phyloP scores from a whole-genome alignment of 2,113 vertebrate genomes.

The Theristicus caerulescens region DNA sequence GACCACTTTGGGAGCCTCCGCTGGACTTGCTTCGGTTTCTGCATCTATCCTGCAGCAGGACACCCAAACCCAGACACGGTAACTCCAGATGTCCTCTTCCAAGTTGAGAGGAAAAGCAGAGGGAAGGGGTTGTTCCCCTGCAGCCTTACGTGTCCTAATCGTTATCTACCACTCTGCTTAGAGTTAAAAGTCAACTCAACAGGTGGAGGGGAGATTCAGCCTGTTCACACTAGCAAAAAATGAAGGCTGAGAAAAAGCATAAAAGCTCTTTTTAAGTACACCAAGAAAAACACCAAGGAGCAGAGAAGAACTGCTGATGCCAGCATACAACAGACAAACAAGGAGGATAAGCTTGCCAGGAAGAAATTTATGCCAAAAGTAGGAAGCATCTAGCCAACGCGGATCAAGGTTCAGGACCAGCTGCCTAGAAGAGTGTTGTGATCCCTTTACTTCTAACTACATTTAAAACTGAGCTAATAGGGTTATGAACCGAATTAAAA shows the following conservation, averaged over 20 bases:
- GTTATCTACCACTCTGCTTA: neutral
- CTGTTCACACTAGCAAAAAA: neutral
- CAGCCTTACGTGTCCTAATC: neutral
- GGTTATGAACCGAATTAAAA: neutral
- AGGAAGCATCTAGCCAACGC: neutral
- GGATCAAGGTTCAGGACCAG: neutral
- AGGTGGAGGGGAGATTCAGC: neutral
- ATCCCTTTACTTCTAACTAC: neutral
- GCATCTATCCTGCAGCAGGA: neutral
- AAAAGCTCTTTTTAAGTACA: neutral
- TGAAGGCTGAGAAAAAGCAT: neutral
- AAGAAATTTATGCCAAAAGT: neutral
- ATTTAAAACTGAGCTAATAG: neutral
- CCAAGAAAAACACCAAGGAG: neutral
- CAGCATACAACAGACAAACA: constrained; percentile 21
- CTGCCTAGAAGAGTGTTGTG: neutral
- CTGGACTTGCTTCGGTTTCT: neutral
- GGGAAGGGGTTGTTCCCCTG: neutral
- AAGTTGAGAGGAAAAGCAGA: neutral
- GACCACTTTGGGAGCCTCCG: neutral
- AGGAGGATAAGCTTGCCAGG: constrained; percentile 21
- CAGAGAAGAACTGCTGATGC: constrained; percentile 12
- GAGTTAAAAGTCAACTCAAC: neutral
- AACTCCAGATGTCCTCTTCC: neutral
- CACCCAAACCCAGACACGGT: neutral